Evolutionary conservation across 2,888 invertebrate genomes (phyloP).

Genomic region (Eristalis pertinax): DNA sequence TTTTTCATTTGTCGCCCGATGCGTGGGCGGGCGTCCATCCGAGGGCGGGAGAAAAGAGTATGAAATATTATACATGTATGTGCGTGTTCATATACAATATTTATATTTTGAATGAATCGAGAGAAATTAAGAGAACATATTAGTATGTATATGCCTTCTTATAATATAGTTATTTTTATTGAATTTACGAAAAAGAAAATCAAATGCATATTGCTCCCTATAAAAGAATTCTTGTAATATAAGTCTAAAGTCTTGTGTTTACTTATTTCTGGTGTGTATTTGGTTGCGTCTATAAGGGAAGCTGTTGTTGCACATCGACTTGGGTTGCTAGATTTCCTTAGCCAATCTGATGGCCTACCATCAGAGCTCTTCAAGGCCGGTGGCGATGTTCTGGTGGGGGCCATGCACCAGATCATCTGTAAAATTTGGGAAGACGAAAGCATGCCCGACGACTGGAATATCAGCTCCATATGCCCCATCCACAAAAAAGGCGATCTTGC

Average conservation of each 20-base stretch:
- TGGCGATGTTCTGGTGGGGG: too few species aligned
- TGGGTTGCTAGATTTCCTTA: too few species aligned
- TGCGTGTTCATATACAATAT: slow-evolving; percentile 50
- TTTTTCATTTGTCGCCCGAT: slow-evolving; percentile 30
- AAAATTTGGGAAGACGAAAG: too few species aligned
- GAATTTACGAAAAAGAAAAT: slow-evolving; percentile 51
- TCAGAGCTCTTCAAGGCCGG: too few species aligned
- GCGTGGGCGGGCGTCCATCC: slow-evolving; percentile 3
- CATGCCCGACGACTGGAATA: too few species aligned
- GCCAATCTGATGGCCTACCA: too few species aligned
- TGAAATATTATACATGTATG: slow-evolving; percentile 43
- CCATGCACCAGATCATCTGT: too few species aligned
- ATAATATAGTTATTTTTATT: slow-evolving; percentile 70
- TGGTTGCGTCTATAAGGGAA: background rate
- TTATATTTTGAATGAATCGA: slow-evolving; percentile 63
- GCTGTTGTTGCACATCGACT: background rate
- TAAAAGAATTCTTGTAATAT: slow-evolving; percentile 59
- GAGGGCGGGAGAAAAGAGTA: slow-evolving; percentile 35
- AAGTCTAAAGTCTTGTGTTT: background rate
- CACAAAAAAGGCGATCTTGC: too few species aligned
- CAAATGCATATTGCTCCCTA: slow-evolving; percentile 38
- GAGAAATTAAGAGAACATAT: slow-evolving; percentile 49
- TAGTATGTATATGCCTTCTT: slow-evolving; percentile 66
- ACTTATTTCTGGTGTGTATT: background rate
- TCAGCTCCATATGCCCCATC: too few species aligned